Percentiles rank a stretch among this genome's conserved stretches.
These are phyloP conservation scores for Rallus crepitans DNA, from an alignment of 2,797 vertebrate genomes.

Conservation along the genomic window DNA sequence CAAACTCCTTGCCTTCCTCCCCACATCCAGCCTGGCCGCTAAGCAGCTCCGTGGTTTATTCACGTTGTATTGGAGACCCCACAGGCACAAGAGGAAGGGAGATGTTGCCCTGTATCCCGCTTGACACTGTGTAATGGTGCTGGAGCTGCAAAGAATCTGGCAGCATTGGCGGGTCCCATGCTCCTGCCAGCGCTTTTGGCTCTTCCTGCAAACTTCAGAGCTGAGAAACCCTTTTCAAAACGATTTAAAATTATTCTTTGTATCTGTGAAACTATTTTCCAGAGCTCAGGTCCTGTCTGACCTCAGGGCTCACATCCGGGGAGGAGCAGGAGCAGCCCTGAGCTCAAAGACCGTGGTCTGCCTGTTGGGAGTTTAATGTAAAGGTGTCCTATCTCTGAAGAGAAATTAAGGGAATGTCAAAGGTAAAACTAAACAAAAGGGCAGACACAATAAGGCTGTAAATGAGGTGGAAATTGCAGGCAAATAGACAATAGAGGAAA, in stretches of 20 bases:
- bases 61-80: background rate
- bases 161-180: too few species aligned
- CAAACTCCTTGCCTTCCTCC: background rate
- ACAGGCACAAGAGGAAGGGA: background rate
- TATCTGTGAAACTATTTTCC: background rate
- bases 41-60: background rate
- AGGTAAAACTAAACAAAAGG: constrained; percentile 72
- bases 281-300: background rate
- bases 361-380: constrained; percentile 59
- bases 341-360: background rate
- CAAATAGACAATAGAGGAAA: constrained; percentile 71
- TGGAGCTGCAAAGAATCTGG: background rate
- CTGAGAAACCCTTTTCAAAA: background rate
- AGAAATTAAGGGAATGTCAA: constrained; percentile 70
- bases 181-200: accelerated
- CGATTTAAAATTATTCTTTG: background rate
- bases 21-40: background rate
- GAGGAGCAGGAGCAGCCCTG: too few species aligned
- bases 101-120: background rate
- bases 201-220: background rate
- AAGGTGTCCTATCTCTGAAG: constrained; percentile 67
- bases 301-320: too few species aligned
- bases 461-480: constrained; percentile 72
- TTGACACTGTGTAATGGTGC: background rate
- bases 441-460: constrained; percentile 59